Evolutionary conservation across 1,140 invertebrate genomes (phyloP), one percentile per base, ranked within the genome.

Genomic region (Mycetomoellerius zeteki): DNA sequence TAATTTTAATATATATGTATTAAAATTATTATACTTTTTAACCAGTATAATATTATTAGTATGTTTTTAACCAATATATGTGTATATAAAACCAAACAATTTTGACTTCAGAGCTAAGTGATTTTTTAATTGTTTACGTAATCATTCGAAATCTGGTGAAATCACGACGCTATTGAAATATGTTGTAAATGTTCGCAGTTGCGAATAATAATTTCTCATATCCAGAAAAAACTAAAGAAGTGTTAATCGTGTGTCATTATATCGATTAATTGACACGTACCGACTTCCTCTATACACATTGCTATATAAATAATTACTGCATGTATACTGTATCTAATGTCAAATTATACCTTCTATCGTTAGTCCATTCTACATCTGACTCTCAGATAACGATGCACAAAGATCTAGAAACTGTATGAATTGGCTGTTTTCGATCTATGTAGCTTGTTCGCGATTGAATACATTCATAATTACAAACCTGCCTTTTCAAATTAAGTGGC

Each of bases 201-300:
- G 24, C 56, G 21, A 47, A 30, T 43, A 16, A 21, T 19, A 14
- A 73, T 73, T 75, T 73, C 37, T 84, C 27, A 52, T 50, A n/a
- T 54, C 24, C 1, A 14, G 12, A 27, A 75, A 64, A 78, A 67
- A 56, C 10, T 14, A 10, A 64, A 77, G 27, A 90, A 86, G 75
- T 75, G 86, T 91, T 92, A 91, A 92, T 91, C 85, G 78, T 77
- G 86, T 86, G 76, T 87, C 86, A 80, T 90, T 89, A 88, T 73
- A 43, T 58, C 81, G 88, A 88, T 85, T 87, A 87, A 87, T 91
- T 87, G 88, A 75, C 88, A 88, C 85, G 80, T 88, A 90, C 88
- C 77, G 76, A 78, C 91, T 84, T 81, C 69, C 81, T 88, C 81
- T 88, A 64, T 64, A n/a, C 1, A 65, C 0, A 27, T 88, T 69